phyloP scores from a whole-genome alignment of 2,797 vertebrate species.

The Dendrocincla fuliginosa region DNA sequence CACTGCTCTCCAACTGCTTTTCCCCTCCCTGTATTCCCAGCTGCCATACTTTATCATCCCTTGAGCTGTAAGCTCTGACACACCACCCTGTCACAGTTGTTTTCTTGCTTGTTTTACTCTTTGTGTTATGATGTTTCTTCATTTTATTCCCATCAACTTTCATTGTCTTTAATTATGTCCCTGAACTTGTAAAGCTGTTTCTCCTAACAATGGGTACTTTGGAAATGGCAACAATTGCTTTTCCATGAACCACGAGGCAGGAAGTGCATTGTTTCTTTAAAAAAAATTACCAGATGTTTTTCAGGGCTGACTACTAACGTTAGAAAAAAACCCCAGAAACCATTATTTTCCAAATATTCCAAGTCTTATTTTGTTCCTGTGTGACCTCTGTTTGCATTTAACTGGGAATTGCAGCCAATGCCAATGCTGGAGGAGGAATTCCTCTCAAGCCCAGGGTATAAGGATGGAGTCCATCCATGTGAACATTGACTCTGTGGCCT shows the following conservation, averaged over 20 bases:
- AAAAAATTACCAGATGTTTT: conserved; percentile 59
- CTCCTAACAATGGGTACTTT: conserved; percentile 61
- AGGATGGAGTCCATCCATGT: neutral
- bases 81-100: neutral
- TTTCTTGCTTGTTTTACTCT: conserved; percentile 39
- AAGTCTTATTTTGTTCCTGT: conserved; percentile 19
- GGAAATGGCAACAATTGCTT: conserved; percentile 36
- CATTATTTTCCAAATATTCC: conserved; percentile 19
- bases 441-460: neutral
- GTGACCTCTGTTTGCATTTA: conserved; percentile 56
- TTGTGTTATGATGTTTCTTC: conserved; percentile 51
- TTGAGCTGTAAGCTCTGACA: neutral
- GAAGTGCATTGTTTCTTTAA: conserved; percentile 59
- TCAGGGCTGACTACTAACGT: neutral
- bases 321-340: neutral
- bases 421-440: neutral
- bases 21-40: neutral
- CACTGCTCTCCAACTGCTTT: neutral
- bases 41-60: neutral
- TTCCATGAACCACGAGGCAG: conserved; percentile 56
- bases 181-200: conserved; percentile 65
- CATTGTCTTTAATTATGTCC: conserved; percentile 65
- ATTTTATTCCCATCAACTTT: conserved; percentile 66
- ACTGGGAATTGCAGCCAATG: neutral
- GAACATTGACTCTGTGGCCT: neutral